These are phyloP conservation scores for Deilephila elpenor DNA, from an alignment of 2,888 invertebrate species.

Conservation along the genomic window DNA sequence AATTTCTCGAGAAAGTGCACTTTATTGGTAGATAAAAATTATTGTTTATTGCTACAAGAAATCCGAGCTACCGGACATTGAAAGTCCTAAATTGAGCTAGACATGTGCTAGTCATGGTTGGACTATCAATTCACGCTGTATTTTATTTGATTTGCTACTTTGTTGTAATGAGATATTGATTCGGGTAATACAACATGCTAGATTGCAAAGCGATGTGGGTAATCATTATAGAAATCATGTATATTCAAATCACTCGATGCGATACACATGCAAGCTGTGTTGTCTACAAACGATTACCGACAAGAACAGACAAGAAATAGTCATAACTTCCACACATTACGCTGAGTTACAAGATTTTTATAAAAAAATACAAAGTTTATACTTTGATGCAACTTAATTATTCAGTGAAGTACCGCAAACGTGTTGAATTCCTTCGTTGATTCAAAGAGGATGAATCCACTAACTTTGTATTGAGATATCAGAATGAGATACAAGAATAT, in stretches of 20 bases:
- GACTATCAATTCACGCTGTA: not conserved
- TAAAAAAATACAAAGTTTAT: not conserved
- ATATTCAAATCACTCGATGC: too few species aligned
- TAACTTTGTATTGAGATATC: conserved; percentile 24
- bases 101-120: not conserved
- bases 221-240: too few species aligned
- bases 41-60: conserved; percentile 18
- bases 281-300: not conserved
- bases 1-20: conserved; percentile 11
- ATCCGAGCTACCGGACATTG: conserved; percentile 9
- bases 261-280: not conserved
- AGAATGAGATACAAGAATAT: conserved; percentile 20
- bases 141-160: not conserved
- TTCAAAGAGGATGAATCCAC: conserved; percentile 8
- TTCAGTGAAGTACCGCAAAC: not conserved
- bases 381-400: conserved; percentile 14
- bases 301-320: not conserved
- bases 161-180: not conserved
- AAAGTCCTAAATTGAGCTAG: conserved; percentile 13
- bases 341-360: not conserved
- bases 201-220: not conserved
- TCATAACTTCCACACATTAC: not conserved
- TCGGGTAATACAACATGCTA: not conserved
- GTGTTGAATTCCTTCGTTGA: conserved; percentile 19
- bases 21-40: conserved; percentile 18